A percentile compares a stretch with the other conserved stretches of the same genome.
Evolutionary conservation across 2,797 vertebrate species (phyloP).

Genomic region (Chelmon rostratus): DNA sequence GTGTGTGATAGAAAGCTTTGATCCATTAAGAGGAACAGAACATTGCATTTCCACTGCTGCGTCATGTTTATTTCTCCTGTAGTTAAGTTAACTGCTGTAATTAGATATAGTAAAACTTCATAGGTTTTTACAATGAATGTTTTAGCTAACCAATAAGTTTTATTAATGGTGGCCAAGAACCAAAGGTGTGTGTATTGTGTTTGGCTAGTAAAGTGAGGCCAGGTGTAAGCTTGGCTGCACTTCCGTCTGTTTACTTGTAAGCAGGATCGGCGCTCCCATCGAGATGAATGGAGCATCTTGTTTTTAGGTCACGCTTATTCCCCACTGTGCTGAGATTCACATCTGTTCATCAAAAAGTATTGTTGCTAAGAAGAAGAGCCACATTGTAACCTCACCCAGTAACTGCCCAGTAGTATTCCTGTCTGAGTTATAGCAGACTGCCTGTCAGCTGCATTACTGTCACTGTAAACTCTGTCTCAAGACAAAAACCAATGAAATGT

Average conservation of each 20-base stretch:
- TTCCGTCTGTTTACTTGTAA: conserved; percentile 45
- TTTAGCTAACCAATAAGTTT: conserved; percentile 22
- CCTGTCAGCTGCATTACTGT: conserved; percentile 24
- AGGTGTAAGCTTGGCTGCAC: conserved; percentile 58
- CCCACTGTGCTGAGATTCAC: conserved; percentile 53
- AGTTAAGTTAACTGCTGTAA: conserved; percentile 31
- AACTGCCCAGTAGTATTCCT: conserved; percentile 19
- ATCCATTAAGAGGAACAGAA: conserved; percentile 51
- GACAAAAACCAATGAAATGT: conserved; percentile 7
- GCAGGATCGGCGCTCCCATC: conserved; percentile 31
- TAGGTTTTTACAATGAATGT: conserved; percentile 37
- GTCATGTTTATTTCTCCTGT: conserved; percentile 47
- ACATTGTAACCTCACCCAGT: conserved; percentile 33
- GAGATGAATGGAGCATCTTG: conserved; percentile 57
- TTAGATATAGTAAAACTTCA: conserved; percentile 30
- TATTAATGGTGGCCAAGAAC: conserved; percentile 37
- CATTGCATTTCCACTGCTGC: conserved; percentile 37
- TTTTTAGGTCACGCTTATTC: conserved; percentile 63
- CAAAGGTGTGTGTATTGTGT: conserved; percentile 36
- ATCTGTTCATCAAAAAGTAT: conserved; percentile 63
- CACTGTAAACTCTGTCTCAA: conserved; percentile 20
- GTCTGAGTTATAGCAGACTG: conserved; percentile 29
- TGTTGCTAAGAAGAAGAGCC: conserved; percentile 48
- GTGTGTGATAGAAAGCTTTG: conserved; percentile 43
- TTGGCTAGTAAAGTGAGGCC: conserved; percentile 56